Evolutionary conservation across 92 coral and sea anemone species (phyloP).

Genomic region (Porites divaricata): DNA sequence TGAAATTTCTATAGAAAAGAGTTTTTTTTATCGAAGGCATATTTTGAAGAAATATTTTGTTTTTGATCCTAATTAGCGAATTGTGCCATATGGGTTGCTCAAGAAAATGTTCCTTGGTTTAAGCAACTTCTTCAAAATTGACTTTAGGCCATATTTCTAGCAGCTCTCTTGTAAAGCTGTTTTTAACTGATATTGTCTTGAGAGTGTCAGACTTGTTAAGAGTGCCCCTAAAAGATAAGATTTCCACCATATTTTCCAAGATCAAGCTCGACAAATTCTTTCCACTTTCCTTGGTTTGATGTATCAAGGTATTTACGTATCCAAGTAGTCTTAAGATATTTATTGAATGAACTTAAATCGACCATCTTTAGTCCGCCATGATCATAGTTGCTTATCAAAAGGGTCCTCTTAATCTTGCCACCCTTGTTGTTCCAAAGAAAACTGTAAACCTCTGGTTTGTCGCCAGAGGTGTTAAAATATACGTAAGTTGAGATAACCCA

Average conservation of each 20-base stretch:
- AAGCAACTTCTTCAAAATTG: too few species aligned
- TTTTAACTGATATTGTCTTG: not conserved
- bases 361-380: slow-evolving; percentile 28
- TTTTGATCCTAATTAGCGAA: too few species aligned
- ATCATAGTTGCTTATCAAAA: not conserved
- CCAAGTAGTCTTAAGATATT: slow-evolving; percentile 5
- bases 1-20: too few species aligned
- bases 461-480: slow-evolving; percentile 11
- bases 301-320: not conserved
- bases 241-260: not conserved
- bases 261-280: not conserved
- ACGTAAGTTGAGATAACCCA: slow-evolving; percentile 27
- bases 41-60: too few species aligned
- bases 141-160: not conserved
- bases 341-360: slow-evolving; percentile 30
- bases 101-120: too few species aligned
- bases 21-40: too few species aligned
- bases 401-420: not conserved
- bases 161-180: not conserved
- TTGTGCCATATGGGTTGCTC: too few species aligned
- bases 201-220: too few species aligned
- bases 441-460: not conserved
- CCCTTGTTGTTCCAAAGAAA: not conserved
- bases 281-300: not conserved
- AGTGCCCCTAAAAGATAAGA: too few species aligned